Evolutionary conservation across 2,113 vertebrate genomes (phyloP).

Genomic region (Numida meleagris): DNA sequence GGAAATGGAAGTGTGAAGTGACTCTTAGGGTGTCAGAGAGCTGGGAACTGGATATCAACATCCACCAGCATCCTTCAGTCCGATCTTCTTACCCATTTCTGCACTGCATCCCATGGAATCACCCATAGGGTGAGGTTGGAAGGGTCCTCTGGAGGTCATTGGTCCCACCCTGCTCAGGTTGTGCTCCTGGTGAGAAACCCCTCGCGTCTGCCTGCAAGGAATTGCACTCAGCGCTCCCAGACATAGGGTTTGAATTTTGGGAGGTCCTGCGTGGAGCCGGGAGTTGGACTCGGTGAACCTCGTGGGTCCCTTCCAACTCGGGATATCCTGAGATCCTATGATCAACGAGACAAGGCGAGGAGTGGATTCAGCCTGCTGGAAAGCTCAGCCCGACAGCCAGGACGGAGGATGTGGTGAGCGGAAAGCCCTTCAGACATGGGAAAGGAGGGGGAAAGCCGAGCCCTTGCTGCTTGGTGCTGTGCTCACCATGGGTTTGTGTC

Average conservation of each 20-base stretch:
- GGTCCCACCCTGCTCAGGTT: neutral
- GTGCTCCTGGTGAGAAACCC: neutral
- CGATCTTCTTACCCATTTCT: neutral
- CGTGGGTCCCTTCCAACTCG: neutral
- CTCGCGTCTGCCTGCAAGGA: accelerated
- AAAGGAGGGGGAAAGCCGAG: constrained; percentile 16
- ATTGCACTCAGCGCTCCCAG: neutral
- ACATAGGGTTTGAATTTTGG: neutral
- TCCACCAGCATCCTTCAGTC: neutral
- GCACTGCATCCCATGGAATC: neutral
- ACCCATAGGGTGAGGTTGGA: neutral
- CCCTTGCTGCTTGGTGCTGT: accelerated
- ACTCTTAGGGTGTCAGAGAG: neutral
- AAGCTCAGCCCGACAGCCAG: neutral
- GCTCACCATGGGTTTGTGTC: neutral
- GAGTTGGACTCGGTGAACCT: neutral
- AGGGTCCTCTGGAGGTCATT: neutral
- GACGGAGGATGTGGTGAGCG: neutral
- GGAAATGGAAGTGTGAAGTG: neutral
- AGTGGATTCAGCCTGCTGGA: neutral
- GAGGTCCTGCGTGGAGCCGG: neutral
- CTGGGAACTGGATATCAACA: neutral
- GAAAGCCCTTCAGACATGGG: constrained; percentile 11
- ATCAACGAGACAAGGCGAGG: neutral
- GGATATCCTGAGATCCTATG: neutral